Evolutionary conservation across 2,113 vertebrate genomes (phyloP), one percentile per base, ranked within the genome.

Genomic region (Psephotus haematonotus): DNA sequence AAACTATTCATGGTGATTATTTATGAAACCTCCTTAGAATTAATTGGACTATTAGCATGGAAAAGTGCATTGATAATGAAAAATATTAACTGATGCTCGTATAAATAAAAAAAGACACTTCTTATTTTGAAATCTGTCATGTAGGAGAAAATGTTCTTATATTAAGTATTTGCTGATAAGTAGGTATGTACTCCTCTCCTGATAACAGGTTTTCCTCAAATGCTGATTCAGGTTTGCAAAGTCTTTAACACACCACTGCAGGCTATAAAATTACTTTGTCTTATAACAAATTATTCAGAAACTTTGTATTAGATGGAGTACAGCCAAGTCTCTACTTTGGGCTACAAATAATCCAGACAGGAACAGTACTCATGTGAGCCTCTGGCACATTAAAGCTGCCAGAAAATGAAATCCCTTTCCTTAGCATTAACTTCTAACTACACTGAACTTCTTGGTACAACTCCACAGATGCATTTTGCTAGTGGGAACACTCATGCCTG

Each of bases 181-280:
- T 72, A 55, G 60, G 17, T 46, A 37, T 37, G 71, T 64, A 17
- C 64, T 86, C 63, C 46, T 70, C 27, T 93, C 86, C 88, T 75
- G 92, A 70, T 92, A 94, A 77, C 71, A 83, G 60, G 33, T 44
- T 96, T 83, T 68, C 33, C 55, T 86, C 68, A 92, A 55, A 74
- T 70, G 88, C 80, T 92, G 92, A 95, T 93, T 93, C 90, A 95
- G 72, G 31, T 71, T 90, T 92, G 46, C 70, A 60, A 83, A 91
- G 82, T 52, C 50, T 95, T 92, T 55, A 91, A 86, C 1, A 6
- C 29, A 83, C 79, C 17, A 39, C 68, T 86, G 68, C 55, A 92
- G 94, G 92, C 85, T 71, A 67, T 71, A 90, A 90, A 93, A 92
- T 94, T 65, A 78, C 76, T 93, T 96, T 92, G 88, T 93, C 35